Base-by-base conservation (phyloP, 2,888 invertebrate species). In the Epicampocera succincta region DNA sequence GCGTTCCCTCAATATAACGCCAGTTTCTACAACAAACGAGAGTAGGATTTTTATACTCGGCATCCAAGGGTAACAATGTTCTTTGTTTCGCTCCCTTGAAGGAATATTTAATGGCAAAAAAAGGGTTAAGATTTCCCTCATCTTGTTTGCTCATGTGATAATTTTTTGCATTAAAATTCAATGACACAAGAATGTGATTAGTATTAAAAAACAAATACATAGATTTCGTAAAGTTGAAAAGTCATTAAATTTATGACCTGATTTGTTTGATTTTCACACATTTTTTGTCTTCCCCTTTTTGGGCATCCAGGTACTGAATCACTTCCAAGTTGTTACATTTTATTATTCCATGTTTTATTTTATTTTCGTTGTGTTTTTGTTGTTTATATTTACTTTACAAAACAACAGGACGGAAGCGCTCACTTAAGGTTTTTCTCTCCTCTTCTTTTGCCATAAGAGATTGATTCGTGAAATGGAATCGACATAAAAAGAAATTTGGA, bases 381-480 rank as follows among this genome's bases (percentile, higher is more conserved):
- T 33, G 9, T 9, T 33, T 33, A 33, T 33, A 33, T 60, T 33
- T 69, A 11, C 38, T 50, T 13, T 8, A 17, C 17, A 17, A 58
- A 58, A 76, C 80, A 80, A 76, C 48, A 80, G 65, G 58, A 75
- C 78, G 77, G 68, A 77, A 81, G 85, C 85, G 84, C 85, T 86
- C 85, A 88, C 85, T 80, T 73, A 46, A 80, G 48, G 46, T 50
- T 11, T 8, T 21, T 19, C 33, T n/a, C 11, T 48, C 15, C 48
- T 15, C 38, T 60, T 15, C 25, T 15, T 6, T 1, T 15, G 2
- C 6, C 9, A n/a, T 12, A 44, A 61, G 15, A 58, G 17, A 44
- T 42, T 17, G 9, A 42, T 9, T 52, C 85, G 84, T 84, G 86
- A 85, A 85, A 86, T 85, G 83, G 83, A 85, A 85, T 85, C 86